A percentile compares a stretch with the other conserved stretches of the same genome.
These are phyloP conservation scores for Spilogale gracilis DNA, from an alignment of 2,113 vertebrate species.

Conservation along the genomic window DNA sequence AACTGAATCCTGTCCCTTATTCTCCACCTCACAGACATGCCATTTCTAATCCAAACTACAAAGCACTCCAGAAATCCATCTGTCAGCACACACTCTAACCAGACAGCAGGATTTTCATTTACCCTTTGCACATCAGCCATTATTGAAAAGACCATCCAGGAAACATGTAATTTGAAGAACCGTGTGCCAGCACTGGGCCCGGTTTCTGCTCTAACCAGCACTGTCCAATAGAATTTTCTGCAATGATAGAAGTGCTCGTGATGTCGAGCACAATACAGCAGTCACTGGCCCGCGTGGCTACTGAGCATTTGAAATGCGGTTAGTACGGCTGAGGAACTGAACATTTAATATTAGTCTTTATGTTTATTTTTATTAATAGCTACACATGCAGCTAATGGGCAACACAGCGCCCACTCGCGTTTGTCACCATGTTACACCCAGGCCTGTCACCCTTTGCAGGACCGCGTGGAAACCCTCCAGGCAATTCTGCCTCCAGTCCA, in stretches of 20 bases:
- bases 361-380: background rate
- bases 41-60: constrained; percentile 46
- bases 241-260: background rate
- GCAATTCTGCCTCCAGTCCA: background rate
- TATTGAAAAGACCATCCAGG: background rate
- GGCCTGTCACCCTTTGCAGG: background rate
- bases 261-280: accelerated
- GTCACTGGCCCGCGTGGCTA: too few relatives aligned
- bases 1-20: background rate
- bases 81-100: background rate
- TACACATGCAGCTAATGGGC: background rate
- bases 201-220: background rate
- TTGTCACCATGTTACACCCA: background rate
- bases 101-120: constrained; percentile 31
- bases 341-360: background rate
- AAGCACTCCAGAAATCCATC: constrained; percentile 16
- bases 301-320: background rate
- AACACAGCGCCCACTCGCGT: background rate
- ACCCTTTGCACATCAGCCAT: background rate
- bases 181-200: background rate
- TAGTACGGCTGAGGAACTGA: background rate
- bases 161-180: background rate
- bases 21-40: background rate
- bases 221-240: background rate
- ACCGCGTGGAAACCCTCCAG: background rate